Conservation (phyloP, 1,140 invertebrate genomes). For the Ephestia elutella region DNA sequence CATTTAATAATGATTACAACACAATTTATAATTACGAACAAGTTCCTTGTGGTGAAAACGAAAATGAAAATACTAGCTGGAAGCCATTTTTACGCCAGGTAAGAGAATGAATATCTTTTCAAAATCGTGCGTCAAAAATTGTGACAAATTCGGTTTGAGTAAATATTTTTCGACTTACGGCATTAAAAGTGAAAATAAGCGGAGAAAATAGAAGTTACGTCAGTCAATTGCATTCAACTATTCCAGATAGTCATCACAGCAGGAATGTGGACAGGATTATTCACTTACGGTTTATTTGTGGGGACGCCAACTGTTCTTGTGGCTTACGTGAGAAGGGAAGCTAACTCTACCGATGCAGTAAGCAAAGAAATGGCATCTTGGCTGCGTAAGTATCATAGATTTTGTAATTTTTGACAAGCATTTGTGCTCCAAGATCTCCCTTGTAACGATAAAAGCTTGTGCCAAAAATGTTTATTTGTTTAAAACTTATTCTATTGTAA, state of each 20-base stretch:
- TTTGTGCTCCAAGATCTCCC: too few species aligned
- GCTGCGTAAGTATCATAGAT: conserved; percentile 19
- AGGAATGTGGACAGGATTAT: conserved; percentile 15
- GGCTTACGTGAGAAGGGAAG: conserved; percentile 23
- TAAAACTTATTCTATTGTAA: too few species aligned
- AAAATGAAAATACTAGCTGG: neutral
- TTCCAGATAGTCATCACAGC: conserved; percentile 20
- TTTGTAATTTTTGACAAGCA: too few species aligned
- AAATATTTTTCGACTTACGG: neutral
- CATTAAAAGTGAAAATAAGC: too few species aligned
- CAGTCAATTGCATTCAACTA: neutral
- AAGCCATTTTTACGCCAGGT: neutral
- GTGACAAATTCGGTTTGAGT: too few species aligned
- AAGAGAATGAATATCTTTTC: neutral
- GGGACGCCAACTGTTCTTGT: conserved; percentile 26
- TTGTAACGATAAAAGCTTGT: too few species aligned
- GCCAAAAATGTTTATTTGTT: too few species aligned
- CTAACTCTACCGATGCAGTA: conserved; percentile 17
- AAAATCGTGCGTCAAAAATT: too few species aligned
- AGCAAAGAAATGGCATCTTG: conserved; percentile 22
- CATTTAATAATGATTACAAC: neutral
- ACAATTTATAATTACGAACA: neutral
- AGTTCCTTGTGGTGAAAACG: neutral
- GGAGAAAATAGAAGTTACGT: too few species aligned
- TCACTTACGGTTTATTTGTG: conserved; percentile 20